These are phyloP conservation scores for Aphrophora alni DNA, from an alignment of 2,888 invertebrate species.

Conservation along the genomic window DNA sequence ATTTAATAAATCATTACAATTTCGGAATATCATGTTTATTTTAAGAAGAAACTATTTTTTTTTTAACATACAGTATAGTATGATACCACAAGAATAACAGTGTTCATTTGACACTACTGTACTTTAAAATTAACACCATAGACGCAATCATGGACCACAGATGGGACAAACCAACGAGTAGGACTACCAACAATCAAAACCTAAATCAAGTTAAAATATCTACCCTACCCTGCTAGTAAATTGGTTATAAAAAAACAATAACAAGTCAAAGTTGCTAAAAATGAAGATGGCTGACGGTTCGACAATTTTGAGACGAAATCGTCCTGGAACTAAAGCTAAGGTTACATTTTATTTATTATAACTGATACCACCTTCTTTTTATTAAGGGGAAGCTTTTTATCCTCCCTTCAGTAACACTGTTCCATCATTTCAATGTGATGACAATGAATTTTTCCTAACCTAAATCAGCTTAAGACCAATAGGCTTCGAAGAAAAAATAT, in stretches of 20 bases:
- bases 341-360: constrained; percentile 59
- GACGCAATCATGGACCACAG: no score
- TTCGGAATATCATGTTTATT: no score
- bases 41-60: no score
- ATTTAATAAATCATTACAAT: no score
- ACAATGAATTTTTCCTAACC: neutral
- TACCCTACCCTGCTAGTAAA: neutral
- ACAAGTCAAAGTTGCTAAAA: constrained; percentile 15
- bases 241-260: neutral
- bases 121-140: no score
- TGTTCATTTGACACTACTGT: no score
- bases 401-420: neutral
- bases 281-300: constrained; percentile 81
- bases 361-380: neutral
- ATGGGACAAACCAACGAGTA: no score
- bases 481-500: no score
- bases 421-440: neutral
- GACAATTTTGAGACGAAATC: constrained; percentile 84
- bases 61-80: no score
- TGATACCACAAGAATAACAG: no score
- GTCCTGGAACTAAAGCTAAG: constrained; percentile 90
- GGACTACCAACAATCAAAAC: no score
- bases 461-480: neutral
- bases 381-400: neutral
- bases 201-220: no score